Percentiles rank a stretch among this genome's conserved stretches.
Conservation (phyloP, 2,888 invertebrate species). For the Leptopilina syphax region DNA sequence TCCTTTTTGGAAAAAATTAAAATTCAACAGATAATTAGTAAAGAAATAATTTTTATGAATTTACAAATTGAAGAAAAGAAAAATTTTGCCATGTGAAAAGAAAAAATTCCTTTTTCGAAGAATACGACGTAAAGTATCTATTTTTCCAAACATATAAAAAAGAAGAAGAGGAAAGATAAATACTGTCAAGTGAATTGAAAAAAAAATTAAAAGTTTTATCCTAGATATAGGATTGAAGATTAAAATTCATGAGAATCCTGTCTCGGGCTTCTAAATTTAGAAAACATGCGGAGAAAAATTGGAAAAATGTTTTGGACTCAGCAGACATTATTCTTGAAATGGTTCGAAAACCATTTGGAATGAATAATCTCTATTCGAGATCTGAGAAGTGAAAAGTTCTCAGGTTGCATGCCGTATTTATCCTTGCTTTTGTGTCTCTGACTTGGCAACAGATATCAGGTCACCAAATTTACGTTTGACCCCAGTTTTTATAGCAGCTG, state of each 20-base stretch:
- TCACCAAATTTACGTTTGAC: constrained; percentile 52
- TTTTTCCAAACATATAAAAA: background rate
- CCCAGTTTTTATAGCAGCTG: constrained; percentile 27
- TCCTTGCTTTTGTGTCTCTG: constrained; percentile 27
- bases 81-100: too few species aligned
- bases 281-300: constrained; percentile 11
- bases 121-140: background rate
- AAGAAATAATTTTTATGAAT: too few species aligned
- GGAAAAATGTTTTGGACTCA: constrained; percentile 30
- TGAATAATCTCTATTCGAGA: constrained; percentile 32
- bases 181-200: background rate
- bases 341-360: constrained; percentile 31
- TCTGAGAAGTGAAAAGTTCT: constrained; percentile 7
- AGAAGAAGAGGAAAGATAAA: background rate
- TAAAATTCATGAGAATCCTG: constrained; percentile 33
- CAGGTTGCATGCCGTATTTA: constrained; percentile 35
- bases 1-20: too few species aligned
- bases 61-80: too few species aligned
- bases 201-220: background rate
- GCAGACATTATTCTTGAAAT: constrained; percentile 6
- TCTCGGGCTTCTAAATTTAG: constrained; percentile 27
- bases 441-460: constrained; percentile 47
- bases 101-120: too few species aligned
- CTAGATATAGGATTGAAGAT: constrained; percentile 3
- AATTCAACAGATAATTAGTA: too few species aligned